phyloP scores from a whole-genome alignment of 2,113 vertebrate genomes.

The Leptodactylus fuscus region DNA sequence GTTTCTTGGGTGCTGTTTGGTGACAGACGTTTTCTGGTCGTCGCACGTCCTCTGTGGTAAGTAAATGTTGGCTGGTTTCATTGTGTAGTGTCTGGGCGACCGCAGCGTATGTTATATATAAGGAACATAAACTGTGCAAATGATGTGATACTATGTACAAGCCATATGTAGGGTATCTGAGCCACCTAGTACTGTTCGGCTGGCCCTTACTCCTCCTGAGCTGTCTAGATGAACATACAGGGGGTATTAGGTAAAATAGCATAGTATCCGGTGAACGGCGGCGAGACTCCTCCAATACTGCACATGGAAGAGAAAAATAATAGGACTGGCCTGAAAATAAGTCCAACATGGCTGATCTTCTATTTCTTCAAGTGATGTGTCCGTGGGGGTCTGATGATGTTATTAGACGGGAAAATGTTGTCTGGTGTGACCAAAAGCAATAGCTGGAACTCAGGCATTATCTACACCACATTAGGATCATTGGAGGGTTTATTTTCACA shows the following conservation, averaged over 20 bases:
- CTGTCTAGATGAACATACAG: background rate
- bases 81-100: background rate
- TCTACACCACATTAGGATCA: too few species aligned
- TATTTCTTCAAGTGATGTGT: too few species aligned
- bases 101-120: background rate
- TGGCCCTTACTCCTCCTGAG: background rate
- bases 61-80: background rate
- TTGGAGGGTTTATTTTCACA: too few species aligned
- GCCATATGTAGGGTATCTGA: background rate
- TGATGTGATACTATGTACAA: too few species aligned
- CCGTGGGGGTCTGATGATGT: too few species aligned
- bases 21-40: constrained; percentile 8
- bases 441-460: too few species aligned
- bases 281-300: background rate
- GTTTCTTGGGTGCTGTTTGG: background rate
- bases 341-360: too few species aligned
- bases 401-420: too few species aligned
- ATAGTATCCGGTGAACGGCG: background rate
- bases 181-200: background rate
- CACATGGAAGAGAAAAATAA: background rate
- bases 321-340: too few species aligned
- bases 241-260: too few species aligned
- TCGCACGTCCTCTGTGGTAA: constrained; percentile 3
- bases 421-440: too few species aligned
- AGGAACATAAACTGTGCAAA: too few species aligned